Evolutionary conservation across 2,113 vertebrate species (phyloP).

Genomic region (Rhinopomastus cyanomelas): DNA sequence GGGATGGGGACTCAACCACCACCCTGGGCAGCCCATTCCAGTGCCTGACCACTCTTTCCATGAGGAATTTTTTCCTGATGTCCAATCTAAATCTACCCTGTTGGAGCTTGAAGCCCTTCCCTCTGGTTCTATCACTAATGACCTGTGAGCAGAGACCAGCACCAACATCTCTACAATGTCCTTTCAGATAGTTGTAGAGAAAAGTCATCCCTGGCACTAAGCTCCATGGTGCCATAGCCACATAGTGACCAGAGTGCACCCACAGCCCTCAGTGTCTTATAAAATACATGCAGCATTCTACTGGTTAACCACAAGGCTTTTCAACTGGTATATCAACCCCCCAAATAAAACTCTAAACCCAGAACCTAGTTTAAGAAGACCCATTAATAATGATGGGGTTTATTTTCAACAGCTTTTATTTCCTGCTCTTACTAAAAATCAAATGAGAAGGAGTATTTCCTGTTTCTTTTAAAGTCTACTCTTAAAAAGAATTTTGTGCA

Average conservation of each 20-base stretch:
- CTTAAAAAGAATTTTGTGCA: not conserved
- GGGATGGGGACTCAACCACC: too few relatives aligned
- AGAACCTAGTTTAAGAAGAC: not conserved
- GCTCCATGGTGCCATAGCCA: not conserved
- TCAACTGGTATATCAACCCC: not conserved
- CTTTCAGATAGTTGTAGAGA: too few relatives aligned
- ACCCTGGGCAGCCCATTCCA: too few relatives aligned
- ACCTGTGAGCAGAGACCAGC: too few relatives aligned
- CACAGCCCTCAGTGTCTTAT: not conserved
- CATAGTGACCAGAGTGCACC: not conserved
- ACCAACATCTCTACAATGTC: too few relatives aligned
- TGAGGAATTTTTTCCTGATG: too few relatives aligned
- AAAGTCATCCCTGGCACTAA: not conserved
- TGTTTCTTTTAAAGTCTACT: constrained; percentile 4
- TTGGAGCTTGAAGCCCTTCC: too few relatives aligned
- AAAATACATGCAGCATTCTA: not conserved
- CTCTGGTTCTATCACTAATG: too few relatives aligned
- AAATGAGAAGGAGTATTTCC: not conserved
- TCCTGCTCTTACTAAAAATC: not conserved
- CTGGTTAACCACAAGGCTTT: not conserved
- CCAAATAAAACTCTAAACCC: not conserved
- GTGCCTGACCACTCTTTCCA: too few relatives aligned
- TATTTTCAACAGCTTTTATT: not conserved
- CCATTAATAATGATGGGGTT: not conserved
- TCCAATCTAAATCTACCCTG: too few relatives aligned